These are phyloP conservation scores for Meandrusa payeni DNA, from an alignment of 2,888 invertebrate species.

Conservation along the genomic window DNA sequence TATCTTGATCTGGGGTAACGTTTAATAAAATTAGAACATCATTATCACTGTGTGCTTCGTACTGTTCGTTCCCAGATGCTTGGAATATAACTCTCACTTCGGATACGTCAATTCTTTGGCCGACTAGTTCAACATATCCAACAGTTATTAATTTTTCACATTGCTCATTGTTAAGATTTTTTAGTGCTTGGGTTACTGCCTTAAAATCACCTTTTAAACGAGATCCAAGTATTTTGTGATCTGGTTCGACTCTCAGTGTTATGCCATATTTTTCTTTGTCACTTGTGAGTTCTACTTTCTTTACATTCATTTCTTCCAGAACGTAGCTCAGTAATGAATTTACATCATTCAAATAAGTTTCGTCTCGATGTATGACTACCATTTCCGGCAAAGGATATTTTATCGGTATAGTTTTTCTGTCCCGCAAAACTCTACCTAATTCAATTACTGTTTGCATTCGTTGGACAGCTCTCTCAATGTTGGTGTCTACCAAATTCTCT, in stretches of 20 bases:
- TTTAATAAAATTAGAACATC: constrained; percentile 94
- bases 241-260: constrained; percentile 94
- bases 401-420: constrained; percentile 95
- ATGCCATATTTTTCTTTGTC: constrained; percentile 97
- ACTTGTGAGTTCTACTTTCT: constrained; percentile 89
- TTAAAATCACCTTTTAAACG: constrained; percentile 95
- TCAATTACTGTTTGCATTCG: constrained; percentile 98
- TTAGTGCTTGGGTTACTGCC: constrained; percentile 90
- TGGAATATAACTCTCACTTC: constrained; percentile 93
- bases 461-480: constrained; percentile 94
- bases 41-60: constrained; percentile 95
- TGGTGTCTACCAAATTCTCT: constrained; percentile 86
- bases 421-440: constrained; percentile 94
- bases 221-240: constrained; percentile 94
- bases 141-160: constrained; percentile 87
- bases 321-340: constrained; percentile 91
- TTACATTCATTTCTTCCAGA: constrained; percentile 95
- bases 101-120: constrained; percentile 87
- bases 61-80: constrained; percentile 84
- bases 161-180: constrained; percentile 87
- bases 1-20: constrained; percentile 92
- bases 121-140: constrained; percentile 87
- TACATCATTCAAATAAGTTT: constrained; percentile 88
- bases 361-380: constrained; percentile 95
- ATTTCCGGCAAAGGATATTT: constrained; percentile 98